These are phyloP conservation scores for Atta colombica DNA, from an alignment of 1,140 invertebrate genomes.

Conservation along the genomic window DNA sequence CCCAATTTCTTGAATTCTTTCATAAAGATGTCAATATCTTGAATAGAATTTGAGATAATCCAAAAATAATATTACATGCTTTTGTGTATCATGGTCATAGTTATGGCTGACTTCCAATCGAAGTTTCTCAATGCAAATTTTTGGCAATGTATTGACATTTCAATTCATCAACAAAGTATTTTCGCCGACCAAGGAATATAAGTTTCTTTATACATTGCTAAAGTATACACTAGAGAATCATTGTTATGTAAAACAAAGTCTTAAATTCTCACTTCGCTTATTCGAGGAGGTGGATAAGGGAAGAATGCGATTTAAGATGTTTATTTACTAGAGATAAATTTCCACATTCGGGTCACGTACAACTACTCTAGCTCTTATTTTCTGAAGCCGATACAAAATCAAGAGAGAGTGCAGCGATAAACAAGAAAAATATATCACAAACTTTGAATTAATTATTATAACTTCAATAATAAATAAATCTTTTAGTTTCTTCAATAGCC, in stretches of 20 bases:
- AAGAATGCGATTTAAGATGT: conserved; percentile 18
- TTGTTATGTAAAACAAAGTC: background rate
- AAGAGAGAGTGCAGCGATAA: conserved; percentile 8
- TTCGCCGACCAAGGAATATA: background rate
- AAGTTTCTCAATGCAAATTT: background rate
- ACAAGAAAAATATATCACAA: conserved; percentile 19
- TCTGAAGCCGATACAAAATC: background rate
- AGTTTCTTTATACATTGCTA: background rate
- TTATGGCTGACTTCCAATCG: conserved; percentile 22
- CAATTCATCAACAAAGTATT: conserved; percentile 2
- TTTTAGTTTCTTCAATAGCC: background rate
- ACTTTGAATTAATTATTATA: conserved; percentile 41
- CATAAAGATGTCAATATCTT: conserved; percentile 18
- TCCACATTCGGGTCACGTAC: conserved; percentile 14
- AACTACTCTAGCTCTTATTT: conserved; percentile 3
- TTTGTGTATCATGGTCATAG: conserved; percentile 13
- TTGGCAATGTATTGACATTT: background rate
- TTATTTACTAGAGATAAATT: conserved; percentile 24
- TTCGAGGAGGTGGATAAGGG: background rate
- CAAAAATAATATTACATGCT: conserved; percentile 14
- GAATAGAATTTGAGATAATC: background rate
- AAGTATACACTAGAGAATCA: background rate
- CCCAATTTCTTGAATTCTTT: conserved; percentile 7
- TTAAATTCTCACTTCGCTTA: background rate
- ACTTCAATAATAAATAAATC: background rate